Conservation (phyloP, 2,888 invertebrate genomes). For the Andrena bucephala region DNA sequence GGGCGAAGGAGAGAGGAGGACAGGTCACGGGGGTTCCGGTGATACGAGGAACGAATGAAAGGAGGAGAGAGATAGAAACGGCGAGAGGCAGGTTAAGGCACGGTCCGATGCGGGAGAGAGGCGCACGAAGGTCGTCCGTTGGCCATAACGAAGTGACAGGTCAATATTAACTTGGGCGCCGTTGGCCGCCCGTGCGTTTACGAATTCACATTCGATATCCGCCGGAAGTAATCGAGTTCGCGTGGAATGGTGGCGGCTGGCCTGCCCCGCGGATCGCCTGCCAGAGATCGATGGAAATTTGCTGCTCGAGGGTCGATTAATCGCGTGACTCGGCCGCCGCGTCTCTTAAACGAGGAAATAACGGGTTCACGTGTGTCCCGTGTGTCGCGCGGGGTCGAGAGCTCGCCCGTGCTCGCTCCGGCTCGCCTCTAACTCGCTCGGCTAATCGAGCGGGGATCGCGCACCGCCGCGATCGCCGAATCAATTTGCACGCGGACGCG, state of each 20-base stretch:
- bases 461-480: slow-evolving; percentile 1
- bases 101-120: slow-evolving; percentile 67
- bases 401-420: too few relatives aligned
- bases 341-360: slow-evolving; percentile 27
- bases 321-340: slow-evolving; percentile 36
- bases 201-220: slow-evolving; percentile 78
- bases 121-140: slow-evolving; percentile 67
- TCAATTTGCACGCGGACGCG: neutral
- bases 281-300: slow-evolving; percentile 48
- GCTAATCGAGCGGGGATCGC: slow-evolving; percentile 28
- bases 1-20: slow-evolving; percentile 34
- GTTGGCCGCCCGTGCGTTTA: slow-evolving; percentile 50
- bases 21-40: slow-evolving; percentile 41
- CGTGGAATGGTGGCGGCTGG: slow-evolving; percentile 29
- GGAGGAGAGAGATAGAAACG: neutral
- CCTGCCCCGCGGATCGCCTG: slow-evolving; percentile 31
- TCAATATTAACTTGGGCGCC: slow-evolving; percentile 77
- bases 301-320: slow-evolving; percentile 41
- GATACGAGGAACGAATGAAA: slow-evolving; percentile 37
- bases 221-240: slow-evolving; percentile 79
- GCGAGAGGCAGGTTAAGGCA: slow-evolving; percentile 40
- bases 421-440: neutral
- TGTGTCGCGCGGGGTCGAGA: neutral
- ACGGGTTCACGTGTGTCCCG: slow-evolving; percentile 2
- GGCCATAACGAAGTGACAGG: slow-evolving; percentile 73